Conservation (phyloP, 2,888 invertebrate genomes). For the Chaitophorus viminalis region DNA sequence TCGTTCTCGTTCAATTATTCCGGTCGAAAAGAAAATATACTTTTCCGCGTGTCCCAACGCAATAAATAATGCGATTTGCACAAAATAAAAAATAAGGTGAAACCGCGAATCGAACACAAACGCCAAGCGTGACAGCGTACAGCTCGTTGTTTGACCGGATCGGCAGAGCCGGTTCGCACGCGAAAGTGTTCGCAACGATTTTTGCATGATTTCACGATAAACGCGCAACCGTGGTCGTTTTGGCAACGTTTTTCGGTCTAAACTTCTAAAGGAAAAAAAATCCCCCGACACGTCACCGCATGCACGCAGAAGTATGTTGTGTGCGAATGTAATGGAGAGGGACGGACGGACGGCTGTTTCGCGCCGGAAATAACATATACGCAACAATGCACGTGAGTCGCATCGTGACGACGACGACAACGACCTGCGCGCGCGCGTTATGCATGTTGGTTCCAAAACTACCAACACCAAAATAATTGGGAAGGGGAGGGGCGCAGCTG, state of each 20-base stretch:
- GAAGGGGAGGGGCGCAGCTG: too few relatives aligned
- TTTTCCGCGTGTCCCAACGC: too few relatives aligned
- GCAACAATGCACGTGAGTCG: not conserved
- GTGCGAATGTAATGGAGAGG: not conserved
- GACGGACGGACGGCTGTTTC: not conserved
- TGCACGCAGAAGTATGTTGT: not conserved
- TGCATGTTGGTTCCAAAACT: not conserved
- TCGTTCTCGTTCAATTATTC: too few relatives aligned
- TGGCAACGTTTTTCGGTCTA: not conserved
- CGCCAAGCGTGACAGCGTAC: not conserved
- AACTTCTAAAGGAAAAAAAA: not conserved
- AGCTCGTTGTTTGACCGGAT: not conserved
- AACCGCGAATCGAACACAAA: not conserved
- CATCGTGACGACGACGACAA: not conserved
- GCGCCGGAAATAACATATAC: not conserved
- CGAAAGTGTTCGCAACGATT: not conserved
- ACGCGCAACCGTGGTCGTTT: not conserved
- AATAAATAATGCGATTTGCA: too few relatives aligned
- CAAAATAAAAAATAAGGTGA: not conserved
- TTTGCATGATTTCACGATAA: not conserved
- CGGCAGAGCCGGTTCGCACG: not conserved
- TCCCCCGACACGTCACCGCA: not conserved
- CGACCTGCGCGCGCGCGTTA: too few relatives aligned
- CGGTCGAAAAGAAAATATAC: too few relatives aligned
- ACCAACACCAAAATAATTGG: not conserved